phyloP scores from a whole-genome alignment of 2,797 vertebrate species.

The Kryptolebias ocellatus region DNA sequence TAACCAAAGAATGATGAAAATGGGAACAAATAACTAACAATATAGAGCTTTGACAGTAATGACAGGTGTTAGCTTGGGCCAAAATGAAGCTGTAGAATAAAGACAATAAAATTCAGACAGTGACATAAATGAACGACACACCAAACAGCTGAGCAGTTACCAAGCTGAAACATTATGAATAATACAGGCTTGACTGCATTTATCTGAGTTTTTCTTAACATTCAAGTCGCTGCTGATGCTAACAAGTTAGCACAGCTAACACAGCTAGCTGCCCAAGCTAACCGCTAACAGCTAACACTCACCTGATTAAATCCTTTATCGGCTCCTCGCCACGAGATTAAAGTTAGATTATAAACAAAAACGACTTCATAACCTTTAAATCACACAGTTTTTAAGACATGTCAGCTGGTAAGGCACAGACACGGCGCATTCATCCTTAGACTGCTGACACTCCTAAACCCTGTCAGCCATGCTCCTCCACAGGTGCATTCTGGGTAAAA shows the following conservation, averaged over 20 bases:
- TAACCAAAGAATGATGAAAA: too few relatives aligned
- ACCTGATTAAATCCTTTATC: constrained; percentile 47
- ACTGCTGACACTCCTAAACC: constrained; percentile 5
- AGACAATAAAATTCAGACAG: background rate
- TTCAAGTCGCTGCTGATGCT: constrained; percentile 22
- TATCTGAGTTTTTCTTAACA: background rate
- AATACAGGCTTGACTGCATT: accelerated
- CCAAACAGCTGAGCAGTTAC: background rate
- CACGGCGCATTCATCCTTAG: constrained; percentile 44
- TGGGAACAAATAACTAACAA: too few relatives aligned
- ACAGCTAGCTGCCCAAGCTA: constrained; percentile 6
- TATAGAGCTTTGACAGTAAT: too few relatives aligned
- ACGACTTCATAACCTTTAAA: background rate
- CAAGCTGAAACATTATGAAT: accelerated
- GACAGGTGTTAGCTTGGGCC: background rate
- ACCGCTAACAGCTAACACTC: constrained; percentile 35
- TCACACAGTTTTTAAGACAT: background rate
- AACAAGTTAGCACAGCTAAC: constrained; percentile 3
- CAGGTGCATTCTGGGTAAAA: constrained; percentile 65
- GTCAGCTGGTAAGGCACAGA: background rate
- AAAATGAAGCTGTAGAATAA: background rate
- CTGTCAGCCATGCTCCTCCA: constrained; percentile 69
- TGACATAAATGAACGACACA: background rate
- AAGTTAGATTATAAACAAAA: constrained; percentile 27
- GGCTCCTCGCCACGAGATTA: constrained; percentile 27